Base-by-base conservation (phyloP, 2,888 invertebrate species). In the Cheiracanthium punctorium region DNA sequence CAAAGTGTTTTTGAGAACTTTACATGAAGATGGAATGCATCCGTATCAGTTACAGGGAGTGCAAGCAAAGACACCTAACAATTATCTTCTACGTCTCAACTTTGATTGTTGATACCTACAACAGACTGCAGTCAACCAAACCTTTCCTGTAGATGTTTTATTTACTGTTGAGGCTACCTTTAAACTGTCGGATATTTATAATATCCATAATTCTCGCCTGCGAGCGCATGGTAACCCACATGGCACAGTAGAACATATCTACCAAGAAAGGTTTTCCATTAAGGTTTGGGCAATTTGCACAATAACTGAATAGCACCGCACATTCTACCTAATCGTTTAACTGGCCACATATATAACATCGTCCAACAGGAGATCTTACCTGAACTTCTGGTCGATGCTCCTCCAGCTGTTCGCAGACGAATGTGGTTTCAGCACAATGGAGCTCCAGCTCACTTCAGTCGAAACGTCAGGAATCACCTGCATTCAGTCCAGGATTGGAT, bases 251-350 rank as follows among this genome's bases (percentile, higher is more conserved):
- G n/a, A n/a, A n/a, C n/a, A n/a, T n/a, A n/a, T n/a, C n/a, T 67
- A 67, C 67, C 28, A 67, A 67, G 67, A 67, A 29, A 67, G 24
- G 67, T 67, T 20, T 67, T 67, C 67, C 67, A 67, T 67, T 67
- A 67, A 67, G 20, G 67, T 30, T 28, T 67, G 67, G 29, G 30
- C 67, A 67, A 10, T 67, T 20, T 67, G 67, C 67, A 1, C 30
- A 37, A 10, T 37, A 37, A 37, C 37, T 37, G 4, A 37, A 10
- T 37, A 37, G 4, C 37, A 37, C 37, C 67, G 1, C 24, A 28
- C 67, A 28, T 67, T 67, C 1, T n/a, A n/a, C n/a, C 1, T 10
- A n/a, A 0, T 52, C 37, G 37, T 37, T 37, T 7, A 37, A 37
- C 37, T 10, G 52, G 52, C n/a, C 52, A 52, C 37, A 7, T 10